These are phyloP conservation scores for Platypus cylindrus DNA, from an alignment of 2,888 invertebrate species.

Conservation along the genomic window DNA sequence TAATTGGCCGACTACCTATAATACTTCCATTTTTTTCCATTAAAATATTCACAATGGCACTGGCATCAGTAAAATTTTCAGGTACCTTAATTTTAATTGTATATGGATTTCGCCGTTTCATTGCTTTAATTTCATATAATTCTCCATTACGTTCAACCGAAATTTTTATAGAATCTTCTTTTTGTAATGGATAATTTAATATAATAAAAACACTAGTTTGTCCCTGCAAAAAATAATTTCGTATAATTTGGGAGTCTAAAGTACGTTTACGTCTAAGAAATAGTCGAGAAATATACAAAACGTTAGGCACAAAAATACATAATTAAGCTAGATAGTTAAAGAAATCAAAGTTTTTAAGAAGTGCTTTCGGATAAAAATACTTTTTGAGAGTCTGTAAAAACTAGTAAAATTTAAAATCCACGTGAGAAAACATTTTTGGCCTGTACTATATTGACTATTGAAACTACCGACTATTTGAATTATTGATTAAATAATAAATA, in stretches of 20 bases:
- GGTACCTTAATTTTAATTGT: conserved; percentile 75
- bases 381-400: too few relatives aligned
- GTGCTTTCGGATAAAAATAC: too few relatives aligned
- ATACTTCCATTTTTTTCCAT: conserved; percentile 71
- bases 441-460: too few relatives aligned
- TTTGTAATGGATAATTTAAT: conserved; percentile 62
- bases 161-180: conserved; percentile 65
- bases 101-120: conserved; percentile 72
- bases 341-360: too few relatives aligned
- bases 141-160: conserved; percentile 73
- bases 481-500: too few relatives aligned
- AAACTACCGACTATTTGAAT: conserved; percentile 1
- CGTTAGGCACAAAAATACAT: too few relatives aligned
- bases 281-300: too few relatives aligned
- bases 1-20: conserved; percentile 70
- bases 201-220: conserved; percentile 72
- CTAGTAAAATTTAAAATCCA: too few relatives aligned
- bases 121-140: conserved; percentile 52
- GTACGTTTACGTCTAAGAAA: too few relatives aligned
- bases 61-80: conserved; percentile 68
- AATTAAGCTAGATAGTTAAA: too few relatives aligned
- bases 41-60: conserved; percentile 67
- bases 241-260: too few relatives aligned
- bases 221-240: conserved; percentile 42
- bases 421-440: too few relatives aligned